These are phyloP conservation scores for Coilia nasus DNA, from an alignment of 2,797 vertebrate species.

Conservation along the genomic window DNA sequence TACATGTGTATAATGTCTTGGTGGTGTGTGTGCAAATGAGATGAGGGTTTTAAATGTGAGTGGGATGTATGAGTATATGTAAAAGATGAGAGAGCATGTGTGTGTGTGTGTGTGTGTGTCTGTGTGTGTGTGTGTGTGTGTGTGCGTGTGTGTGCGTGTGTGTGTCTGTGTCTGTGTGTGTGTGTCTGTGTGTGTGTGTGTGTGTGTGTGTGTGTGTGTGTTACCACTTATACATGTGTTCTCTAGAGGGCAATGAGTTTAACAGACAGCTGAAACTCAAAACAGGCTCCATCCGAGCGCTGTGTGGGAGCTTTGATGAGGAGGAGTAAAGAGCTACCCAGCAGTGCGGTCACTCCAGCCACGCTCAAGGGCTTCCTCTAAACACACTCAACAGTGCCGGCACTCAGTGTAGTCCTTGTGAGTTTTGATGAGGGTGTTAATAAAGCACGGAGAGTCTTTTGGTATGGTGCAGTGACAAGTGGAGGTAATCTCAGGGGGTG, in stretches of 20 bases:
- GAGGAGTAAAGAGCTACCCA: conserved; percentile 1
- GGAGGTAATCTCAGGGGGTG: not conserved
- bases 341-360: conserved; percentile 32
- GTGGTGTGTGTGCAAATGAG: too few relatives aligned
- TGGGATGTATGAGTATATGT: too few relatives aligned
- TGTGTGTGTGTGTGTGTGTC: too few relatives aligned
- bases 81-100: too few relatives aligned
- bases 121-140: not conserved
- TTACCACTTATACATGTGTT: not conserved
- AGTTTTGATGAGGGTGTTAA: not conserved
- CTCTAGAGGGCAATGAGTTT: conserved; percentile 1
- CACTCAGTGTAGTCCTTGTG: not conserved
- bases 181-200: not conserved
- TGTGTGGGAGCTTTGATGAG: conserved; percentile 33
- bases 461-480: not conserved
- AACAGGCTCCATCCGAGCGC: conserved; percentile 34
- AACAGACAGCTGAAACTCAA: conserved; percentile 12
- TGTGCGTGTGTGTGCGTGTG: not conserved
- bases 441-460: not conserved
- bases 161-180: not conserved
- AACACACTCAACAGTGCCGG: conserved; percentile 23
- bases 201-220: not conserved
- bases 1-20: too few relatives aligned
- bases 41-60: too few relatives aligned
- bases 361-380: conserved; percentile 37